These are phyloP conservation scores for Percopsis omiscomaycus DNA, from an alignment of 2,797 vertebrate species.

Conservation along the genomic window DNA sequence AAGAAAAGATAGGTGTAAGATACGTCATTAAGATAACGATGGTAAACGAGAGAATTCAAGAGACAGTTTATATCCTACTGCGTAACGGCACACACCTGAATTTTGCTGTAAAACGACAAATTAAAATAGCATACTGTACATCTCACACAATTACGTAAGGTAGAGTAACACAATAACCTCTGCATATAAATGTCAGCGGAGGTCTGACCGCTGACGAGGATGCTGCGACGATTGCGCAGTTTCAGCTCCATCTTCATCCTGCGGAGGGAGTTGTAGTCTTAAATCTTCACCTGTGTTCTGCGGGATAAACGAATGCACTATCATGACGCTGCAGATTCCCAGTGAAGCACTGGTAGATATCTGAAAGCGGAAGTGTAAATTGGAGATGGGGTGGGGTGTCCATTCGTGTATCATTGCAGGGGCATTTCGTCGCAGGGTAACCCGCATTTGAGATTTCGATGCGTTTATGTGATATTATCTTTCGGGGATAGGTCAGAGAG, in stretches of 20 bases:
- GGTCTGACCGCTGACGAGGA: conserved; percentile 1
- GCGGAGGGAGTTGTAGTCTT: conserved; percentile 46
- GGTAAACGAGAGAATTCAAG: too few species aligned
- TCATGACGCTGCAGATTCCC: conserved; percentile 39
- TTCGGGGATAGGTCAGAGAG: background rate
- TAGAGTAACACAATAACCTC: too few species aligned
- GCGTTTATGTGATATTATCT: conserved; percentile 2
- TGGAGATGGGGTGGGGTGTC: background rate
- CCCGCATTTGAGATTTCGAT: conserved; percentile 18
- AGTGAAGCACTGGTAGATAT: conserved; percentile 13
- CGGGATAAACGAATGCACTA: conserved; percentile 25
- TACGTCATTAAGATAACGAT: background rate
- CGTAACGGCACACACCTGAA: conserved; percentile 15
- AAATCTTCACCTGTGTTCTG: conserved; percentile 23
- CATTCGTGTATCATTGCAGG: conserved; percentile 27
- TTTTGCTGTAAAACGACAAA: background rate
- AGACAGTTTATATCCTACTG: conserved; percentile 4
- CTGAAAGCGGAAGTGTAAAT: conserved; percentile 3
- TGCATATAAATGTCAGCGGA: background rate
- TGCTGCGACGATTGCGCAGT: conserved; percentile 55
- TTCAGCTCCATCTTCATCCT: conserved; percentile 37
- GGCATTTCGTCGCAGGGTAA: conserved; percentile 24
- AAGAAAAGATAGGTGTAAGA: conserved; percentile 22
- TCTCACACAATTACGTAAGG: too few species aligned
- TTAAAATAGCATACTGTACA: too few species aligned